A percentile compares a stretch with the other conserved stretches of the same genome.
Evolutionary conservation across 2,797 vertebrate species (phyloP).

Genomic region (Lateolabrax maculatus): DNA sequence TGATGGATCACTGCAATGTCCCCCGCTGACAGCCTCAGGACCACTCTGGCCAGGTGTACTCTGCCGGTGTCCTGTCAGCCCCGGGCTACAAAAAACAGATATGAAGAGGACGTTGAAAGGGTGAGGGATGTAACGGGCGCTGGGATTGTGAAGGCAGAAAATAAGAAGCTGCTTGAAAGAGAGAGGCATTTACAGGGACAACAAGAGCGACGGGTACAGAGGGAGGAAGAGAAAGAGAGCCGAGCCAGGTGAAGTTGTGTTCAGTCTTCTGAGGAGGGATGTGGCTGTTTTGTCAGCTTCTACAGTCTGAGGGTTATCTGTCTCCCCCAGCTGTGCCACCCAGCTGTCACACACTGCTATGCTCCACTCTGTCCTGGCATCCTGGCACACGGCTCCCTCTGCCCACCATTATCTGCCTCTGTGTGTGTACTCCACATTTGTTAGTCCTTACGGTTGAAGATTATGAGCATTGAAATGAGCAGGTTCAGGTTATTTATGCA

Average conservation of each 20-base stretch:
- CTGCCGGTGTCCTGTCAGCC: slow-evolving; percentile 43
- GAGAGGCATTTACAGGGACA: slow-evolving; percentile 58
- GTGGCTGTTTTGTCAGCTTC: slow-evolving; percentile 72
- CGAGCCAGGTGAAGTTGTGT: slow-evolving; percentile 68
- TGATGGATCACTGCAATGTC: slow-evolving; percentile 54
- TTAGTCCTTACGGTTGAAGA: slow-evolving; percentile 50
- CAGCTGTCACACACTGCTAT: slow-evolving; percentile 77
- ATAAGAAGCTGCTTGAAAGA: slow-evolving; percentile 64
- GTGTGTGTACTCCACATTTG: slow-evolving; percentile 52
- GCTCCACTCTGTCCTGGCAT: slow-evolving; percentile 69
- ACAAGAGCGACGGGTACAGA: slow-evolving; percentile 53
- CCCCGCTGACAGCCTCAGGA: slow-evolving; percentile 49
- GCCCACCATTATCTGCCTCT: slow-evolving; percentile 61
- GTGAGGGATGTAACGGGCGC: slow-evolving; percentile 50
- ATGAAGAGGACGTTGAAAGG: slow-evolving; percentile 60
- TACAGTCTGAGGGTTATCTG: slow-evolving; percentile 78
- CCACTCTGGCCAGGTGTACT: slow-evolving; percentile 41
- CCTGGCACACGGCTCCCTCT: slow-evolving; percentile 59
- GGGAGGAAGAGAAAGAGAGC: slow-evolving; percentile 50
- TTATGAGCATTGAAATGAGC: slow-evolving; percentile 71
- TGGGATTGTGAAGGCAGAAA: slow-evolving; percentile 54
- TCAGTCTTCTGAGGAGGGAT: slow-evolving; percentile 68
- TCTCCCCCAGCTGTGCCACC: slow-evolving; percentile 78
- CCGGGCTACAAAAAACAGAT: slow-evolving; percentile 43
- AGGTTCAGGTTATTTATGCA: slow-evolving; percentile 52